Percentiles rank a stretch among this genome's conserved stretches.
These are phyloP conservation scores for Astreopora myriophthalma DNA, from an alignment of 64 coral and sea anemone genomes.

Conservation along the genomic window DNA sequence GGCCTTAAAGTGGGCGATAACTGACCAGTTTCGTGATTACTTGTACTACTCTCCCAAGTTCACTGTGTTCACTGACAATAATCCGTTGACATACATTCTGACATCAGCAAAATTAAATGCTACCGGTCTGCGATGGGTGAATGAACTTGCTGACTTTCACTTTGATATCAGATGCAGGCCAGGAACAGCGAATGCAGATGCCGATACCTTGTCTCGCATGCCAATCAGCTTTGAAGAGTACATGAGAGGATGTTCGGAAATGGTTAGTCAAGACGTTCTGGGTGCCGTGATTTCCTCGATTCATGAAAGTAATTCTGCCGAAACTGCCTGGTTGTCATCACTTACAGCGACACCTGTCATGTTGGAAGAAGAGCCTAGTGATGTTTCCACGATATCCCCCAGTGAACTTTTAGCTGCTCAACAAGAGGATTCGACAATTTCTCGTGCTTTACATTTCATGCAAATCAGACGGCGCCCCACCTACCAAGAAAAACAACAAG, in stretches of 20 bases:
- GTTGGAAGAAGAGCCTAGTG: no score
- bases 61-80: not conserved
- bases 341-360: no score
- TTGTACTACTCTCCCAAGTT: not conserved
- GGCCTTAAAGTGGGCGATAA: not conserved
- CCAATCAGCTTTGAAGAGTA: not conserved
- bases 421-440: no score
- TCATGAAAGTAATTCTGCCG: no score
- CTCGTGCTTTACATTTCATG: no score
- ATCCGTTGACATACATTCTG: not conserved
- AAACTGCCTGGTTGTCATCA: no score
- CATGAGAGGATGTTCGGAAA: not conserved
- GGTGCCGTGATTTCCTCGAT: no score
- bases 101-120: not conserved
- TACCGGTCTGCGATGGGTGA: not conserved
- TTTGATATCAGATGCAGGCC: not conserved
- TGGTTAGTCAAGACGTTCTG: no score
- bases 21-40: not conserved
- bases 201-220: not conserved
- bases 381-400: no score
- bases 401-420: no score
- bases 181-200: not conserved
- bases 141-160: not conserved
- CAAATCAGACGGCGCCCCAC: no score
- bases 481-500: no score